Conservation (phyloP, 2,797 vertebrate genomes). For the Melanotaenia trifasciata region DNA sequence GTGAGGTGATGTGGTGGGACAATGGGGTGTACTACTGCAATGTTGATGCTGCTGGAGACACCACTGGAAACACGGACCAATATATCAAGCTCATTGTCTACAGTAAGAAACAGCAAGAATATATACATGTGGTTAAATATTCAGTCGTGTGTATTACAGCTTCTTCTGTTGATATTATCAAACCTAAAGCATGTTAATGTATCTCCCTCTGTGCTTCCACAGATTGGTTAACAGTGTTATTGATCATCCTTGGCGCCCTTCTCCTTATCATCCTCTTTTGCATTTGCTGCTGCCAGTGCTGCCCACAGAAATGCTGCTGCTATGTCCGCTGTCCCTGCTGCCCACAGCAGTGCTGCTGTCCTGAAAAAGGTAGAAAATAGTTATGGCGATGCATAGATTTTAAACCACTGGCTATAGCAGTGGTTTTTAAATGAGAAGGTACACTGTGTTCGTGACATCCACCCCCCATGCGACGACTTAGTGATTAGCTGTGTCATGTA, state of each 20-base stretch:
- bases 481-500: no score
- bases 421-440: no score
- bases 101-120: conserved; percentile 81
- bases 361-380: conserved; percentile 75
- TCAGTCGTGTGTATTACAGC: not conserved
- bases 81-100: conserved; percentile 94
- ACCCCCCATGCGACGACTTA: no score
- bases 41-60: conserved; percentile 93
- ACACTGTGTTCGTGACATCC: no score
- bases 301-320: conserved; percentile 95
- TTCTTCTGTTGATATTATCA: not conserved
- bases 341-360: conserved; percentile 93
- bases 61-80: conserved; percentile 87
- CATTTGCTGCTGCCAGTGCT: conserved; percentile 98
- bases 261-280: conserved; percentile 88
- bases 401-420: not conserved
- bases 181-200: not conserved
- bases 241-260: conserved; percentile 88
- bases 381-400: not conserved
- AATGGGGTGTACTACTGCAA: conserved; percentile 92
- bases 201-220: conserved; percentile 12
- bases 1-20: conserved; percentile 99
- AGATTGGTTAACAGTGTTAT: conserved; percentile 95
- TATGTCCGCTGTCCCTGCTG: conserved; percentile 95
- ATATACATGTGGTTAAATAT: not conserved